Evolutionary conservation across 2,797 vertebrate species (phyloP), one percentile per base, ranked within the genome.

Genomic region (Pogonophryne albipinna): DNA sequence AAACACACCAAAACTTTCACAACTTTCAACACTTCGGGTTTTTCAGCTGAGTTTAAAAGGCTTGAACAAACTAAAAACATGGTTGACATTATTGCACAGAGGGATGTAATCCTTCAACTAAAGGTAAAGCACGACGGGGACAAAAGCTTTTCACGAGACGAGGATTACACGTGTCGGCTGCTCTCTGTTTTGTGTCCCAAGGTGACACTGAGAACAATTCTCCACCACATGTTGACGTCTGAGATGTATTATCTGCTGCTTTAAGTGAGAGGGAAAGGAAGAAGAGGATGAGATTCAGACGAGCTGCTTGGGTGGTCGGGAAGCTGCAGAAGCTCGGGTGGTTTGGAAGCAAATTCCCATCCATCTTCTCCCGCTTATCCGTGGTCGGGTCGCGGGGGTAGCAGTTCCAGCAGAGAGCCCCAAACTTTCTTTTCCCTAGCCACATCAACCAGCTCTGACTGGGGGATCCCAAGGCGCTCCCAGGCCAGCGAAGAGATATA

Each of bases 21-120:
- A 51, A 12, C 49, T 42, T 41, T 74, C 57, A 52, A 23, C 20
- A 27, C 27, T 41, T 74, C 57, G 62, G 63, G 60, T 68, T 46
- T 56, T 60, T 77, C 57, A 41, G 53, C 7, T 6, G 27, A 49
- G 34, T 52, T 58, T 65, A 15, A 80, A 66, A 68, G 17, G 19
- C 6, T 66, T 77, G 58, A 19, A 34, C 4, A 7, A 59, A 65
- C 53, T 51, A 3, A 3, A n/a, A n/a, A 10, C 27, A 44, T 38
- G 38, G 47, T 38, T 1, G 60, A 46, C 31, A 7, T 67, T 47
- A 49, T 72, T 69, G 38, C 14, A 66, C 31, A 0, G 47, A 61
- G 57, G 59, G 23, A 38, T 17, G 19, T 15, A 13, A 76, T 57
- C 13, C 17, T 56, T 64, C 12, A 55, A 42, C 11, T 41, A 12